Evolutionary conservation across 2,113 vertebrate genomes (phyloP).

Genomic region (Felis chaus): DNA sequence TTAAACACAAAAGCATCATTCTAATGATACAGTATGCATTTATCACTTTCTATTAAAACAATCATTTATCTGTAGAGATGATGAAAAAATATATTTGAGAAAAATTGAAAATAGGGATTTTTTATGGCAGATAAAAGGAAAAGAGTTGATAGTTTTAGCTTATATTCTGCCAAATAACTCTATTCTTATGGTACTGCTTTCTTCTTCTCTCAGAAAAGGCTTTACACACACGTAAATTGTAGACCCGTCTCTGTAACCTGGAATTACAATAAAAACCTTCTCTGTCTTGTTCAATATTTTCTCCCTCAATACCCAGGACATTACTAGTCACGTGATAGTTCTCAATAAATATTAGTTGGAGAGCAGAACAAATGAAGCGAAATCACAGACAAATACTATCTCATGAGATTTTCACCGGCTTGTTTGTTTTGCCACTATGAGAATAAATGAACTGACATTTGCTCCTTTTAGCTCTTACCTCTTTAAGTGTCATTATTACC

Average conservation of each 20-base stretch:
- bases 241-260: background rate
- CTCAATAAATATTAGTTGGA: background rate
- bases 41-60: background rate
- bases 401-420: background rate
- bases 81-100: background rate
- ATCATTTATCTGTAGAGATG: background rate
- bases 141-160: background rate
- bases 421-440: background rate
- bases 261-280: background rate
- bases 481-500: background rate
- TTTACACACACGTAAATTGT: background rate
- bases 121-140: background rate
- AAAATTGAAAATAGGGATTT: background rate
- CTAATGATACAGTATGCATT: background rate
- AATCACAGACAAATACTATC: background rate
- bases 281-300: background rate
- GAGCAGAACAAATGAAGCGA: background rate
- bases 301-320: background rate
- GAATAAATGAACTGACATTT: background rate
- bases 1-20: background rate
- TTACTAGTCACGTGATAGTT: background rate
- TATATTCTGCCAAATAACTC: background rate
- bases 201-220: background rate
- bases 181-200: background rate
- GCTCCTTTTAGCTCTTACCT: background rate